These are phyloP conservation scores for Caenorhabditis virilis DNA, from an alignment of 2,888 invertebrate genomes.

Conservation along the genomic window DNA sequence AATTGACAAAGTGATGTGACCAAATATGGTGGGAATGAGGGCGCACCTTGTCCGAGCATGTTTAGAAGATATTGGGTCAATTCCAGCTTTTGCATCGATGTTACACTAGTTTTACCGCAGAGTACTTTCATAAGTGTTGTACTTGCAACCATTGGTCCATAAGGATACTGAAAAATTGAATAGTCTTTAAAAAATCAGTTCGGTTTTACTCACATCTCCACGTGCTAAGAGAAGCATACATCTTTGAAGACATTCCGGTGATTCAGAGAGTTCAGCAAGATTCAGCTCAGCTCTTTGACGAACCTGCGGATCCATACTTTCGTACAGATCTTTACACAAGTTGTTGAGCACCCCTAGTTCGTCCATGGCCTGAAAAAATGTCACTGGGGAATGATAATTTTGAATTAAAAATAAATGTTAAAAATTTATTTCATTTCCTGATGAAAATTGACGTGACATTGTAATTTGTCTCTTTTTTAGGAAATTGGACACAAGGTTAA, in stretches of 20 bases:
- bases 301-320: constrained; percentile 84
- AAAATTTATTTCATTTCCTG: no score
- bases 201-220: constrained; percentile 75
- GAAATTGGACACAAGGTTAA: no score
- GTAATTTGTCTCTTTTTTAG: no score
- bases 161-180: constrained; percentile 79
- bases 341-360: constrained; percentile 77
- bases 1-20: constrained; percentile 78
- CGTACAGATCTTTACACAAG: constrained; percentile 95
- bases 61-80: constrained; percentile 93
- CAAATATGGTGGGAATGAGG: constrained; percentile 85
- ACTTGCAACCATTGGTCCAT: constrained; percentile 92
- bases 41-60: constrained; percentile 89
- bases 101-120: constrained; percentile 78
- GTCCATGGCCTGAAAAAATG: constrained; percentile 17
- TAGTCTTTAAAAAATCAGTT: background rate
- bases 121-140: constrained; percentile 92
- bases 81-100: constrained; percentile 83
- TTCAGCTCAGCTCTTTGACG: constrained; percentile 92
- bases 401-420: no score
- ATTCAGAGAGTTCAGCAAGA: constrained; percentile 84
- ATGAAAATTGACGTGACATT: no score
- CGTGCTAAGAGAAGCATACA: constrained; percentile 92
- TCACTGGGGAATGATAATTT: no score
- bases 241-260: constrained; percentile 89